phyloP scores from a whole-genome alignment of 2,797 vertebrate species.

The Oceanodroma leucorhoa region DNA sequence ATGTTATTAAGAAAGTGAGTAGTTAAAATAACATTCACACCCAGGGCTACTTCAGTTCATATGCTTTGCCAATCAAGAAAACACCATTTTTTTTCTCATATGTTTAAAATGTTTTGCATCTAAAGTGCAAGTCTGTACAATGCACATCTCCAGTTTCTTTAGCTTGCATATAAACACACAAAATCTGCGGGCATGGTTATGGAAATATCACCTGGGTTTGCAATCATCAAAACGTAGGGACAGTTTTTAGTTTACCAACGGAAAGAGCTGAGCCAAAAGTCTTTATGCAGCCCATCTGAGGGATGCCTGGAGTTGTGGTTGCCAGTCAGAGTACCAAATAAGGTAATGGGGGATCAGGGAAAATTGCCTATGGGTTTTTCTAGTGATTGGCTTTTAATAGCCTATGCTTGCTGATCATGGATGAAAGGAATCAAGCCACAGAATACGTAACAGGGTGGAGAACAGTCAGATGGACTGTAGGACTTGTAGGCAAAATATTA shows the following conservation, averaged over 20 bases:
- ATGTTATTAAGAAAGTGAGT: neutral
- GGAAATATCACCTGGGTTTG: neutral
- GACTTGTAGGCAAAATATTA: neutral
- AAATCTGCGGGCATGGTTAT: neutral
- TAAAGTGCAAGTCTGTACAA: neutral
- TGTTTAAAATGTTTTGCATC: accelerated
- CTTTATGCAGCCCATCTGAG: neutral
- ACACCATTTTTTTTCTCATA: neutral
- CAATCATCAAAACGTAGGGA: neutral
- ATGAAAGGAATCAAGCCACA: neutral
- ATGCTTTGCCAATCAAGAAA: neutral
- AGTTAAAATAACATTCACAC: neutral
- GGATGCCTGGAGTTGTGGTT: neutral
- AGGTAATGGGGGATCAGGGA: neutral
- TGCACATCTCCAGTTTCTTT: neutral
- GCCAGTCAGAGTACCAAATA: neutral
- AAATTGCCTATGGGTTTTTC: neutral
- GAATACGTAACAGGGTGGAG: neutral
- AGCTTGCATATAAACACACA: neutral
- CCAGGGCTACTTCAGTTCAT: neutral
- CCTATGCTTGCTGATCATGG: neutral
- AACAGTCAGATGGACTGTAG: neutral
- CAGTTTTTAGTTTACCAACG: neutral
- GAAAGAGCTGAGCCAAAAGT: neutral
- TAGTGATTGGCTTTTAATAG: neutral